Evolutionary conservation across 2,797 vertebrate genomes (phyloP), one percentile per base, ranked within the genome.

Genomic region (Buphagus erythrorhynchus): DNA sequence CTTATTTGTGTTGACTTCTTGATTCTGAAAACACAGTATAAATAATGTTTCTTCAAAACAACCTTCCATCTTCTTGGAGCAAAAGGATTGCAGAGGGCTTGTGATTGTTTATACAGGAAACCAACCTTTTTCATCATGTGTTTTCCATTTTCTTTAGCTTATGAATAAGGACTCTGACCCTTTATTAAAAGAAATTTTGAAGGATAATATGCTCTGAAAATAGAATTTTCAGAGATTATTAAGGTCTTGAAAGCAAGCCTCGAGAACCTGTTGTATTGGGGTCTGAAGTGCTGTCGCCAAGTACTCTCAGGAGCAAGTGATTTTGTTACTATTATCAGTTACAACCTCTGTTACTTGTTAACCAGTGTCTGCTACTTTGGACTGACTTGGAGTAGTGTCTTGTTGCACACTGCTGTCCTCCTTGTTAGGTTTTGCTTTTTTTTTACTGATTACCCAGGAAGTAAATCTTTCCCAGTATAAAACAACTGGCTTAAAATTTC

Each of bases 311-410:
- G 51, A 90, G 35, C 7, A 6, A 43, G 54, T 3, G 24, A 21
- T 68, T 94, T 74, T 86, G 57, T 91, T 95, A 25, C 57, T 88
- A 46, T 80, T 95, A 40, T 61, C 90, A 62, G 49, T 75, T 93
- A 55, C 58, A 86, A 72, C 45, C 25, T 80, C 80, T 69, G 77
- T 91, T 92, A 95, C 68, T 94, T 54, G 69, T 95, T 96, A 86
- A 93, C 90, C 24, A 49, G 7, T 10, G 13, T 0, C 0, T 55
- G 13, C 38, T 52, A 2, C 3, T 3, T 84, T 48, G 36, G 42
- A 31, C 35, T 21, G 66, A 33, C n/a, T 81, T 42, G 38, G 38
- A 25, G 13, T 25, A 65, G n/a, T 7, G 59, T 76, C 2, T 1
- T 71, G 5, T 49, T 51, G 28, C 16, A 4, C 3, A 2, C 25